These are phyloP conservation scores for Pyrgus malvae DNA, from an alignment of 2,888 invertebrate genomes.

Conservation along the genomic window DNA sequence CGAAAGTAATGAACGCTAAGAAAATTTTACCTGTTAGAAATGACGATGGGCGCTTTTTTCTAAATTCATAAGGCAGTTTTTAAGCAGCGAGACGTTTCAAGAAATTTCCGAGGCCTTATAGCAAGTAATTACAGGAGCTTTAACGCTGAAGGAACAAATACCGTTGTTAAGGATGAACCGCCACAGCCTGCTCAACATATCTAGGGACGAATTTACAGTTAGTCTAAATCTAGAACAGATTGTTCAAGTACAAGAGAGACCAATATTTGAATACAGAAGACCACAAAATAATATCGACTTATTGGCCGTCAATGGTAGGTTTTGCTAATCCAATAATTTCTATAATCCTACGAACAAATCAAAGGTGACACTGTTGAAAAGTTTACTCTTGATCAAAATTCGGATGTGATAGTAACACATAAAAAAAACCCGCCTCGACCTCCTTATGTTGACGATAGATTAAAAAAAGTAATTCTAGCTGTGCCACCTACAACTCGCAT, in stretches of 20 bases:
- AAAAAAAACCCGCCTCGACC: constrained; percentile 18
- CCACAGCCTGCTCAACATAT: background rate
- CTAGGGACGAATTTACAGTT: background rate
- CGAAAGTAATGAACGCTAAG: background rate
- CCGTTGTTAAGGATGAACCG: background rate
- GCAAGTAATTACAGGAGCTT: background rate
- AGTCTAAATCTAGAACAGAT: background rate
- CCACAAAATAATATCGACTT: background rate
- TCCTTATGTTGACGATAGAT: constrained; percentile 3
- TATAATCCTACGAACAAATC: constrained; percentile 45
- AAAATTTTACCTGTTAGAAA: background rate
- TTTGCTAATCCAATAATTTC: constrained; percentile 20
- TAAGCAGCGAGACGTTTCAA: background rate
- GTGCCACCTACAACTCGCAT: background rate
- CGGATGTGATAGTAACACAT: constrained; percentile 39
- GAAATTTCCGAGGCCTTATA: background rate
- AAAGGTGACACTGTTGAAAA: constrained; percentile 38
- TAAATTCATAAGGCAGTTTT: background rate
- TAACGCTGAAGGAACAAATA: background rate
- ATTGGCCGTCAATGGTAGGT: background rate
- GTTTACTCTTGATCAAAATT: constrained; percentile 39
- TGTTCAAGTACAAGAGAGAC: background rate
- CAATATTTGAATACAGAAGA: background rate
- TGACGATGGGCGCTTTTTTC: background rate
- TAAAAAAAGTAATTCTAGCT: constrained; percentile 4